A percentile compares a stretch with the other conserved stretches of the same genome.
These are phyloP conservation scores for Aleiodes testaceus DNA, from an alignment of 2,888 invertebrate genomes.

Conservation along the genomic window DNA sequence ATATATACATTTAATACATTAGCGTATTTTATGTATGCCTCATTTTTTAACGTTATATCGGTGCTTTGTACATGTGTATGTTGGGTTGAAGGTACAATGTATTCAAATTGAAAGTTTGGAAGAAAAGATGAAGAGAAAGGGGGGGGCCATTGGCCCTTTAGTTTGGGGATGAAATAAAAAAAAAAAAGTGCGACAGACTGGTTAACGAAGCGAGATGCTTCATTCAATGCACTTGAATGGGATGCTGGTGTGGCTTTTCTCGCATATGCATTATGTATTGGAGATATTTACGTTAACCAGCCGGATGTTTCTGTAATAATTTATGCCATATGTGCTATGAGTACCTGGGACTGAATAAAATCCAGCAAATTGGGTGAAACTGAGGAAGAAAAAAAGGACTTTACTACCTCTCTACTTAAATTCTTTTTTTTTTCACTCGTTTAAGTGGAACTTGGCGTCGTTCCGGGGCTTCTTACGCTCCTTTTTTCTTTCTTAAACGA, in stretches of 20 bases:
- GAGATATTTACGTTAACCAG: conserved; percentile 54
- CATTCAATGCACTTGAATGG: conserved; percentile 70
- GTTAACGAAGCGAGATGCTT: conserved; percentile 73
- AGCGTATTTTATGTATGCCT: conserved; percentile 33
- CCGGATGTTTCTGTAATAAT: conserved; percentile 53
- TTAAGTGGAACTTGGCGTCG: conserved; percentile 64
- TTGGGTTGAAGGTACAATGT: conserved; percentile 71
- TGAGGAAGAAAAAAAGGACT: conserved; percentile 36
- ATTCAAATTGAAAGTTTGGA: conserved; percentile 70
- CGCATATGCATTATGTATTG: conserved; percentile 41
- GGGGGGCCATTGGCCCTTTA: conserved; percentile 68
- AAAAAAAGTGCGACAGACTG: conserved; percentile 72
- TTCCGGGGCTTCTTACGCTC: conserved; percentile 34
- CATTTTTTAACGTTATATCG: conserved; percentile 35
- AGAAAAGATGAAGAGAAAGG: conserved; percentile 35
- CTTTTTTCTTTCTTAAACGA: conserved; percentile 61
- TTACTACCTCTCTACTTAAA: conserved; percentile 34
- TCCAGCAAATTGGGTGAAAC: conserved; percentile 10
- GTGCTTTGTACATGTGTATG: conserved; percentile 71
- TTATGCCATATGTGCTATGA: conserved; percentile 45
- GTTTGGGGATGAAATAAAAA: conserved; percentile 69
- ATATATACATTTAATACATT: conserved; percentile 32
- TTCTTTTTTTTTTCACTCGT: conserved; percentile 55
- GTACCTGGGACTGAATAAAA: no score
- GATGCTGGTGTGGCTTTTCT: conserved; percentile 64